Percentiles rank a stretch among this genome's conserved stretches.
phyloP scores from a whole-genome alignment of 1,140 invertebrate species.

The Bombus consobrinus region DNA sequence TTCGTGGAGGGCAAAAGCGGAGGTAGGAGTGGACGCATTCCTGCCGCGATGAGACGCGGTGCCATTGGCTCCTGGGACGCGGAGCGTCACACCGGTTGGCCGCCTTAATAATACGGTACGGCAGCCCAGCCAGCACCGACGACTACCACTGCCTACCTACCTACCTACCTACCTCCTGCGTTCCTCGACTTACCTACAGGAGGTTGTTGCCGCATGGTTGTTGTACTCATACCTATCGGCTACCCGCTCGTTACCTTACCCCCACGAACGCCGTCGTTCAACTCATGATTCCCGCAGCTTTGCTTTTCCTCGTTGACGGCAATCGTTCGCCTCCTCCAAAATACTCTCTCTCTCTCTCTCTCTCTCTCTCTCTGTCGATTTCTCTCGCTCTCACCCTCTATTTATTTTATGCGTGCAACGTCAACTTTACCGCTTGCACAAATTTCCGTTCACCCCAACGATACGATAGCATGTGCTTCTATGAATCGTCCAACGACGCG shows the following conservation, averaged over 20 bases:
- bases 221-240: constrained; percentile 55
- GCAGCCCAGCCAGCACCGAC: constrained; percentile 60
- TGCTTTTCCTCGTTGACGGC: constrained; percentile 39
- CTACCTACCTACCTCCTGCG: constrained; percentile 57
- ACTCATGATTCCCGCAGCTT: constrained; percentile 27
- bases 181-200: constrained; percentile 65
- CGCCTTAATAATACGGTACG: constrained; percentile 80
- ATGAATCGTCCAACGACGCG: no score
- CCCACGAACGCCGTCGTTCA: constrained; percentile 35
- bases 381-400: no score
- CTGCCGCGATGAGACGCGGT: constrained; percentile 73
- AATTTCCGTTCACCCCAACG: background rate
- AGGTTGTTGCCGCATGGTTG: constrained; percentile 63
- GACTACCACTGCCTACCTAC: constrained; percentile 68
- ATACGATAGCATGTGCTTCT: background rate
- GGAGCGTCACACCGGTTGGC: constrained; percentile 80
- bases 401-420: no score
- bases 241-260: constrained; percentile 65
- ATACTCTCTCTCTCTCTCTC: background rate
- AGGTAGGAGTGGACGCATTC: constrained; percentile 75
- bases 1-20: constrained; percentile 63
- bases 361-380: no score
- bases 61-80: constrained; percentile 75
- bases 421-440: no score
- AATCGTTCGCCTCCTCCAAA: background rate